Conservation (phyloP, 2,113 vertebrate genomes). For the Damaliscus lunatus region DNA sequence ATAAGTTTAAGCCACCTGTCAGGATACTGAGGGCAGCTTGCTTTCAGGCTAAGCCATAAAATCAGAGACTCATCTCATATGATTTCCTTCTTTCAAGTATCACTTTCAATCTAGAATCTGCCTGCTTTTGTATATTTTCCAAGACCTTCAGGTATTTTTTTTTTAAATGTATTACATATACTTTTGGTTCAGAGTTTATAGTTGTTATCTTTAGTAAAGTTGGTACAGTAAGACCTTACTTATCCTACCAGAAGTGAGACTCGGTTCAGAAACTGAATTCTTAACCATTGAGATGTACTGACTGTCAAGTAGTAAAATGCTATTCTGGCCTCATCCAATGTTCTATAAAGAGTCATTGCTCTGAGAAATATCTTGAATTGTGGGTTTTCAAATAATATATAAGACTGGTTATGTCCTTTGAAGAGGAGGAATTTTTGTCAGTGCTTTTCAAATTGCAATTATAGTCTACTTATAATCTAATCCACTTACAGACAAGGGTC, state of each 20-base stretch:
- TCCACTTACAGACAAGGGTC: background rate
- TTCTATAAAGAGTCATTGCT: background rate
- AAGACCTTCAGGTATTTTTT: background rate
- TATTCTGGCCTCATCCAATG: background rate
- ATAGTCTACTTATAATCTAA: background rate
- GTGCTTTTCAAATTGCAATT: background rate
- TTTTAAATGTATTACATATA: background rate
- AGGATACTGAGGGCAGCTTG: background rate
- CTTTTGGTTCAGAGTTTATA: background rate
- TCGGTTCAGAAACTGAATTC: background rate
- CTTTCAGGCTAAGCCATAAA: background rate
- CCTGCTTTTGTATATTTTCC: background rate
- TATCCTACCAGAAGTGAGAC: background rate
- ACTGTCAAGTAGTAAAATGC: background rate
- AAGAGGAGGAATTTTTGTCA: background rate
- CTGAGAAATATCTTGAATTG: background rate
- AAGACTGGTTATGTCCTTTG: background rate
- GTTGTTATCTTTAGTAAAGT: background rate
- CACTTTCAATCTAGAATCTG: background rate
- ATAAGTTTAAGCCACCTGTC: background rate
- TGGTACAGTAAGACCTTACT: background rate
- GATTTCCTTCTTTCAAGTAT: background rate
- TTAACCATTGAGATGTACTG: background rate
- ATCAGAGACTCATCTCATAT: background rate
- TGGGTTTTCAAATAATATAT: background rate